A percentile compares a stretch with the other conserved stretches of the same genome.
Conservation (phyloP, 2,113 vertebrate species). For the Scalopus aquaticus region DNA sequence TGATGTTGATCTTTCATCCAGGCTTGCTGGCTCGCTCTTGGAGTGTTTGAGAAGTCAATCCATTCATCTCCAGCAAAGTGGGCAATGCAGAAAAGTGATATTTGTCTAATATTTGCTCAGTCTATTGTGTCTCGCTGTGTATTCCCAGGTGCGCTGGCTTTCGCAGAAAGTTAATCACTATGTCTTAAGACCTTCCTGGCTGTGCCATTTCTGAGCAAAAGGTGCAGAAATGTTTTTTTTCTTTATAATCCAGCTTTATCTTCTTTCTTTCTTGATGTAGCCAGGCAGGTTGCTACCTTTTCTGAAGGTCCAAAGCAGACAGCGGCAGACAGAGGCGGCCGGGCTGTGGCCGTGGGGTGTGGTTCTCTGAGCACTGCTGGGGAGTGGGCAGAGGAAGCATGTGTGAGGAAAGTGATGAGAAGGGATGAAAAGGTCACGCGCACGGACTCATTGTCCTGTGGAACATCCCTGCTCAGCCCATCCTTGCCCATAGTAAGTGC, state of each 20-base stretch:
- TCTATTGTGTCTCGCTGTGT: background rate
- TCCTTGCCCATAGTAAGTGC: background rate
- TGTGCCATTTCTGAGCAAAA: constrained; percentile 68
- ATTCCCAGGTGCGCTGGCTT: constrained; percentile 54
- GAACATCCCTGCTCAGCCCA: too few species aligned
- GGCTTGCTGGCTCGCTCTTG: background rate
- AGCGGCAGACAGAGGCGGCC: background rate
- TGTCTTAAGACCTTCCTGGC: background rate
- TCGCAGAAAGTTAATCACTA: constrained; percentile 53
- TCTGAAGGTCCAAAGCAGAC: background rate
- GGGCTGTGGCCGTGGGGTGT: background rate
- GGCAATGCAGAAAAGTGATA: constrained; percentile 67
- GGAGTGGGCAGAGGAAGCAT: background rate
- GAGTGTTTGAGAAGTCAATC: constrained; percentile 79
- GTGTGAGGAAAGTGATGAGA: rapidly evolving
- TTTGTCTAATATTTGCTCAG: constrained; percentile 80
- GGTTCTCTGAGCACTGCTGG: background rate
- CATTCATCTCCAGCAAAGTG: constrained; percentile 68
- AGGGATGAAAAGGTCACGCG: background rate
- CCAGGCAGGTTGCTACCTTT: background rate
- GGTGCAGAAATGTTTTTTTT: background rate
- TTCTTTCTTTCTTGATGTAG: background rate
- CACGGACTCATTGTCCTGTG: rapidly evolving
- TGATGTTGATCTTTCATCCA: constrained; percentile 51
- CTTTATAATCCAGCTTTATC: background rate